Conservation (phyloP, 1,140 invertebrate genomes). For the Bombus turneri region DNA sequence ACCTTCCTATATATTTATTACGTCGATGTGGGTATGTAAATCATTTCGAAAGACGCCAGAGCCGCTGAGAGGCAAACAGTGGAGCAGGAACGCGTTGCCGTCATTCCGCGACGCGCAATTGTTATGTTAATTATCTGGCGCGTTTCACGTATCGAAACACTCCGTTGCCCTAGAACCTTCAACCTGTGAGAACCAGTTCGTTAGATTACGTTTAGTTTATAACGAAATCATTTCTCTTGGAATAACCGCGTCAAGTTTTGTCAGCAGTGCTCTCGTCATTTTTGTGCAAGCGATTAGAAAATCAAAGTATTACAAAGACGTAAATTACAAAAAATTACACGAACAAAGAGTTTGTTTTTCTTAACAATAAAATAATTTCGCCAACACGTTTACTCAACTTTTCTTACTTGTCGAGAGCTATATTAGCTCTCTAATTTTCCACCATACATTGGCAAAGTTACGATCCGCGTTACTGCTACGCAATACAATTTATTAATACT, state of each 20-base stretch:
- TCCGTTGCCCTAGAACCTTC: slow-evolving; percentile 49
- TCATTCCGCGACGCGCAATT: slow-evolving; percentile 42
- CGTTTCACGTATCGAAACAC: slow-evolving; percentile 47
- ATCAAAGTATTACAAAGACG: background rate
- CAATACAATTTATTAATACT: accelerated
- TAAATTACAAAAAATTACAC: too few relatives aligned
- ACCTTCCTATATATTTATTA: background rate
- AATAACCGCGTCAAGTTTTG: background rate
- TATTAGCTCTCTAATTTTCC: background rate
- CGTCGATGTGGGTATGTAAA: background rate
- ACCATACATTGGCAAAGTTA: too few relatives aligned
- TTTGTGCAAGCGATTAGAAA: too few relatives aligned
- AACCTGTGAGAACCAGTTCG: slow-evolving; percentile 44
- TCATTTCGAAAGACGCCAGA: slow-evolving; percentile 23
- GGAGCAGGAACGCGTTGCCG: slow-evolving; percentile 30
- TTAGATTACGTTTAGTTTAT: slow-evolving; percentile 21
- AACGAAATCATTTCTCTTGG: slow-evolving; percentile 19
- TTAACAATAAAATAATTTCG: too few relatives aligned
- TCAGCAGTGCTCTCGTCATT: background rate
- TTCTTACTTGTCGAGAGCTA: too few relatives aligned
- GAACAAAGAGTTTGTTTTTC: too few relatives aligned
- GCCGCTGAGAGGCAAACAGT: slow-evolving; percentile 25
- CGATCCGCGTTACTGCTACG: background rate
- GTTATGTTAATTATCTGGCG: slow-evolving; percentile 46
- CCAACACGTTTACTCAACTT: too few relatives aligned